phyloP scores from a whole-genome alignment of 2,797 vertebrate genomes.

The Tarsius wallacei region DNA sequence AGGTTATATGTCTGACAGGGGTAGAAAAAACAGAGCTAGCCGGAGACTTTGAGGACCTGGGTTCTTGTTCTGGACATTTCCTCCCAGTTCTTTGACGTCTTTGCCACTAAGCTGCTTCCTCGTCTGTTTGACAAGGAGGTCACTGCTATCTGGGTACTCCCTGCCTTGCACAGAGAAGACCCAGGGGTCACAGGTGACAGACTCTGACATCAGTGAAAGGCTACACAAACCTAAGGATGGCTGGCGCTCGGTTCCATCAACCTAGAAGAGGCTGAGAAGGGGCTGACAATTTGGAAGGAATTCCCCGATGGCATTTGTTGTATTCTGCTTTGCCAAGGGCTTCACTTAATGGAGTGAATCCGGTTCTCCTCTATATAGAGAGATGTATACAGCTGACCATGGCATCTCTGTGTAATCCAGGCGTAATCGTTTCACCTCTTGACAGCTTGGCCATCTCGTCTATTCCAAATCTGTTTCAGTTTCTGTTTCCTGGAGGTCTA shows the following conservation, averaged over 20 bases:
- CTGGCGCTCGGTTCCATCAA: neutral
- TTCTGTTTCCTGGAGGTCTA: neutral
- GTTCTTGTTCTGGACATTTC: neutral
- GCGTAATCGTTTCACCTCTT: neutral
- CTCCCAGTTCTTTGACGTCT: neutral
- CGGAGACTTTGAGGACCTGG: neutral
- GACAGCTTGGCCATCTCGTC: neutral
- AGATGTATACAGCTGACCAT: neutral
- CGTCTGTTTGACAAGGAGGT: neutral
- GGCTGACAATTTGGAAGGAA: neutral
- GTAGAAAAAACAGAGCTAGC: neutral
- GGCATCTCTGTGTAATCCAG: neutral
- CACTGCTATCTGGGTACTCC: rapidly evolving
- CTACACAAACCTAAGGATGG: rapidly evolving
- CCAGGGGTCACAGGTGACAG: rapidly evolving
- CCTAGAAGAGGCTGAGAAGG: neutral
- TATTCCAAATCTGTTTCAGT: neutral
- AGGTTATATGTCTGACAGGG: neutral
- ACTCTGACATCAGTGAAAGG: neutral
- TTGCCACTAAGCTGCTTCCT: neutral
- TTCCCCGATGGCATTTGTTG: neutral
- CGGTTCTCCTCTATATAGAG: neutral
- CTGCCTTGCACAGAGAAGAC: rapidly evolving
- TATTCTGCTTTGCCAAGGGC: neutral
- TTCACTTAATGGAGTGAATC: neutral